Evolutionary conservation across 2,113 vertebrate species (phyloP).

Genomic region (Epinephelus moara): DNA sequence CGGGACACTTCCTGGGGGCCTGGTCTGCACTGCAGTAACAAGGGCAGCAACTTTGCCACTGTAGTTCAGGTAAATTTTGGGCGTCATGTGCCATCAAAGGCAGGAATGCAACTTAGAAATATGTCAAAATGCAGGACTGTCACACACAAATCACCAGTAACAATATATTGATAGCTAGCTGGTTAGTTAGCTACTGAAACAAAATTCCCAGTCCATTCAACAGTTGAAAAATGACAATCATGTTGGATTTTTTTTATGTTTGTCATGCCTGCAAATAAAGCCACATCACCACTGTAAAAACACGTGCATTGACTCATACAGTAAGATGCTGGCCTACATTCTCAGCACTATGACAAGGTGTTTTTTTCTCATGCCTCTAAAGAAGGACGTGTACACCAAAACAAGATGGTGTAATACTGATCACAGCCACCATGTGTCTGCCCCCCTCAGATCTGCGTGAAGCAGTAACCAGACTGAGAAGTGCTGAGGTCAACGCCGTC

Average conservation of each 20-base stretch:
- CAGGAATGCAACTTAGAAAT: too few species aligned
- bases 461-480: conserved; percentile 76
- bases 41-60: too few species aligned
- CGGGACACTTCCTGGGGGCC: too few species aligned
- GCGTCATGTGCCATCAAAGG: too few species aligned
- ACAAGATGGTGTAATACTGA: background rate
- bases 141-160: too few species aligned
- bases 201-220: background rate
- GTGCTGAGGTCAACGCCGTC: conserved; percentile 79
- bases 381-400: background rate
- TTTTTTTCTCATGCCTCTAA: background rate
- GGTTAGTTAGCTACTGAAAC: too few species aligned
- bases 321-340: background rate
- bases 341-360: background rate
- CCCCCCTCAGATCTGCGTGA: conserved; percentile 79
- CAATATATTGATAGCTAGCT: too few species aligned
- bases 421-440: fast-evolving
- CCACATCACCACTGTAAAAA: background rate
- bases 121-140: too few species aligned
- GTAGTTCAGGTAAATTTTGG: too few species aligned
- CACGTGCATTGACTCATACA: background rate
- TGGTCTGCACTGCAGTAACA: too few species aligned
- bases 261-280: too few species aligned
- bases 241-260: background rate
- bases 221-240: background rate